phyloP scores from a whole-genome alignment of 2,113 vertebrate species.

The Macquaria ambigua region DNA sequence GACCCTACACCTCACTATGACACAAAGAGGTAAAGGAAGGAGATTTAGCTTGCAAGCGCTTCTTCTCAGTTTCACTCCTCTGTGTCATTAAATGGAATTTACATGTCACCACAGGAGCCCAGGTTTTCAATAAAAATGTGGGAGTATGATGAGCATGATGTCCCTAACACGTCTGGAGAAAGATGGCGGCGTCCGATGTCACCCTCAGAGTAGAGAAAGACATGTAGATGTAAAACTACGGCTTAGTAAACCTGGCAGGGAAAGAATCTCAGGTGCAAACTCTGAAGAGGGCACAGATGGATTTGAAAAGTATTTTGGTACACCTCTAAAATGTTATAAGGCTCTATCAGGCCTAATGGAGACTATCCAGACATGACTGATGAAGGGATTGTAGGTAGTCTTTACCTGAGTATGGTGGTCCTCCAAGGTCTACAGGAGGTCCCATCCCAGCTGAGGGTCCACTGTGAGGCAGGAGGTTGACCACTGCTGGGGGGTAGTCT shows the following conservation, averaged over 20 bases:
- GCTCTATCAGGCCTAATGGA: not conserved
- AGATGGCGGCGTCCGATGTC: not conserved
- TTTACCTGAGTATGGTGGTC: constrained; percentile 83
- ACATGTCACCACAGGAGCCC: not conserved
- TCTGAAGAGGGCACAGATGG: not conserved
- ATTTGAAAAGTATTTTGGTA: not conserved
- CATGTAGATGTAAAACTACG: not conserved
- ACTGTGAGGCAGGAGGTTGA: constrained; percentile 81
- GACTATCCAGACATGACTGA: not conserved
- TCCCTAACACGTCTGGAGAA: not conserved
- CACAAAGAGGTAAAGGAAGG: not conserved
- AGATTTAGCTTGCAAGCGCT: not conserved
- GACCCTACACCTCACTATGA: not conserved
- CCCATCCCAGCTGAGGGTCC: constrained; percentile 66
- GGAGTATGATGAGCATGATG: not conserved
- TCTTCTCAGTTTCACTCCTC: not conserved
- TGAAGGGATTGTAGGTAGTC: not conserved
- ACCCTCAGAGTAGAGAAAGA: not conserved
- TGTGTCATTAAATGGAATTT: not conserved
- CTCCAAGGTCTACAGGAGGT: constrained; percentile 70
- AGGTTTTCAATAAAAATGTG: not conserved
- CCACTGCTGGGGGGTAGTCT: constrained; percentile 80
- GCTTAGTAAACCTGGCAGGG: no score
- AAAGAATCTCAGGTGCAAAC: not conserved
- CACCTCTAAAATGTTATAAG: not conserved